Conservation (phyloP, 2,797 vertebrate genomes). For the Pogonophryne albipinna region DNA sequence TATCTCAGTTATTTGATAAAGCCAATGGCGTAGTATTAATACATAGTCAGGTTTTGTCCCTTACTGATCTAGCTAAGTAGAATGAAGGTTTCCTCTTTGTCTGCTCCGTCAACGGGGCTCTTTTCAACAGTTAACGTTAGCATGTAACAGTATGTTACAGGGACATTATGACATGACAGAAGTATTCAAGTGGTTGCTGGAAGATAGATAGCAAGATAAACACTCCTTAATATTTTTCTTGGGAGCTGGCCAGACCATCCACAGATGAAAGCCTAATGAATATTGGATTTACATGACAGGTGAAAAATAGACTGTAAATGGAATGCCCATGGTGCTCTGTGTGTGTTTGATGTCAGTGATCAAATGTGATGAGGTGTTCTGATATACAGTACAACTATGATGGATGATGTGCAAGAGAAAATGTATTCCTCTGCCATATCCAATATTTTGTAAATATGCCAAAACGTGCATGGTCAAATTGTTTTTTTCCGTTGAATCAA, state of each 20-base stretch:
- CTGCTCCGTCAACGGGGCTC: too few relatives aligned
- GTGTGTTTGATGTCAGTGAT: constrained; percentile 14
- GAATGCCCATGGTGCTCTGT: constrained; percentile 1
- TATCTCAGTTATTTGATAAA: too few relatives aligned
- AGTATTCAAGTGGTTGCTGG: constrained; percentile 12
- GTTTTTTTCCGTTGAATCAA: background rate
- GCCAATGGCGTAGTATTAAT: too few relatives aligned
- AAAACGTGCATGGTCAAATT: background rate
- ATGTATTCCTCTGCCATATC: background rate
- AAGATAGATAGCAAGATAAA: constrained; percentile 1
- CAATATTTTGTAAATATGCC: background rate
- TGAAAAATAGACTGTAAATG: constrained; percentile 5
- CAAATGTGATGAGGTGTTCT: constrained; percentile 7
- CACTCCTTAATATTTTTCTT: constrained; percentile 9
- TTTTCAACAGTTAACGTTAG: too few relatives aligned
- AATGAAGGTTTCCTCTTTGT: too few relatives aligned
- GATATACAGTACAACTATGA: constrained; percentile 1
- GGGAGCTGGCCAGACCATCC: constrained; percentile 12
- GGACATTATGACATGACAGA: constrained; percentile 8
- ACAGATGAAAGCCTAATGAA: constrained; percentile 14
- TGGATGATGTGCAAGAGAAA: background rate
- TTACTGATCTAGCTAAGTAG: too few relatives aligned
- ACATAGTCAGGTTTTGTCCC: too few relatives aligned
- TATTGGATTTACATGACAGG: constrained; percentile 21
- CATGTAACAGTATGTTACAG: background rate